Evolutionary conservation across 2,113 vertebrate genomes (phyloP).

Genomic region (Cololabis saira): DNA sequence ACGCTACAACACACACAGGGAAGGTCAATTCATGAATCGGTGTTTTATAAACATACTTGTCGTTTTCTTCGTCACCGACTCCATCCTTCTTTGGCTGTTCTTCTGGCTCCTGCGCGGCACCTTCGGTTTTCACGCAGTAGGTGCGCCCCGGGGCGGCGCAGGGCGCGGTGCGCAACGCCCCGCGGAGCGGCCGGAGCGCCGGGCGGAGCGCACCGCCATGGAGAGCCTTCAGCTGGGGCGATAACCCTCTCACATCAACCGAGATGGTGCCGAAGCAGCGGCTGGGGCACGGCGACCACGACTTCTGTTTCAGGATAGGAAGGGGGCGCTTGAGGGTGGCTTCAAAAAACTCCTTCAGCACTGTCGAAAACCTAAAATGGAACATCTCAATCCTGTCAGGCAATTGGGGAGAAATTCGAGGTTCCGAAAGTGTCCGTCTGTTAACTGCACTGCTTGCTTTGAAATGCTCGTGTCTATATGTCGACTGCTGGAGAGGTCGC

Average conservation of each 20-base stretch:
- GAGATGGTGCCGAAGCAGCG: constrained; percentile 47
- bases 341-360: constrained; percentile 80
- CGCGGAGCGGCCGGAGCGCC: constrained; percentile 7
- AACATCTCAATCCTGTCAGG: constrained; percentile 82
- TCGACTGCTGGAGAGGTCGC: constrained; percentile 23
- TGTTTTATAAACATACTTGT: constrained; percentile 73
- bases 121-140: constrained; percentile 77
- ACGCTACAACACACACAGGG: not conserved
- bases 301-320: constrained; percentile 46
- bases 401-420: constrained; percentile 38
- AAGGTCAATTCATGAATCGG: not conserved
- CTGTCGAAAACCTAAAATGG: constrained; percentile 76
- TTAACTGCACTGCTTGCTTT: fast-evolving
- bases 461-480: fast-evolving
- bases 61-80: constrained; percentile 35
- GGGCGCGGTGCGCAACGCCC: constrained; percentile 22
- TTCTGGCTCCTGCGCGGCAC: constrained; percentile 47
- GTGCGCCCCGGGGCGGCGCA: constrained; percentile 28
- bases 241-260: constrained; percentile 26
- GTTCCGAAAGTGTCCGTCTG: constrained; percentile 14
- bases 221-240: constrained; percentile 37
- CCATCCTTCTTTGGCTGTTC: constrained; percentile 74
- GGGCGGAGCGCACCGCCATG: constrained; percentile 34
- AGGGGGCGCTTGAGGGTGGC: constrained; percentile 73
- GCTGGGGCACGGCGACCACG: constrained; percentile 43